phyloP scores from a whole-genome alignment of 1,140 invertebrate species.

The Platyura marginata region DNA sequence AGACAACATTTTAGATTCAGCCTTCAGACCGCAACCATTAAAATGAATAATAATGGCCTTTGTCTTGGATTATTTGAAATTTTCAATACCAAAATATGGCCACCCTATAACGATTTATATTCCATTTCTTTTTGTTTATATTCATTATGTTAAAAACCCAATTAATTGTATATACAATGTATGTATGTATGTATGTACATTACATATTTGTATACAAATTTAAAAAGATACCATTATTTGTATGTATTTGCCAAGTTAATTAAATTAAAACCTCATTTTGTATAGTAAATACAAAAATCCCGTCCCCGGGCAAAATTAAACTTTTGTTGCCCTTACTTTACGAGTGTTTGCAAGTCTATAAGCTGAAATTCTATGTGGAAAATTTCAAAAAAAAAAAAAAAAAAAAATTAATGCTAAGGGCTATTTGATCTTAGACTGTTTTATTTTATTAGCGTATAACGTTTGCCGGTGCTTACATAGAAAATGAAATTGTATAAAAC shows the following conservation, averaged over 20 bases:
- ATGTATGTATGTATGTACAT: too few species aligned
- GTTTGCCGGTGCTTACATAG: not conserved
- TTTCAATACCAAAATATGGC: too few species aligned
- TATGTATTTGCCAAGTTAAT: conserved; percentile 1
- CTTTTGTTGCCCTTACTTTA: not conserved
- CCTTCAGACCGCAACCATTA: too few species aligned
- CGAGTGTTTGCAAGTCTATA: not conserved
- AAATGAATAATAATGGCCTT: too few species aligned
- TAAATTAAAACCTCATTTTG: conserved; percentile 1
- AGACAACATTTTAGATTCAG: too few species aligned
- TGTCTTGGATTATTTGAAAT: too few species aligned
- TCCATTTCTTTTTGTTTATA: too few species aligned
- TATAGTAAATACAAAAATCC: conserved; percentile 1
- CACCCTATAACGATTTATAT: too few species aligned
- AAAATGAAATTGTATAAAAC: not conserved
- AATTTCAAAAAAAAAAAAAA: not conserved
- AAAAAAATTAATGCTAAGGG: not conserved
- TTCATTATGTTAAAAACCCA: too few species aligned
- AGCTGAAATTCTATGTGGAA: not conserved
- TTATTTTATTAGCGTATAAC: not conserved
- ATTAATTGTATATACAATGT: too few species aligned
- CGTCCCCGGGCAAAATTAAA: not conserved
- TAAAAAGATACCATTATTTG: too few species aligned
- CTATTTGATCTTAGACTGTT: not conserved
- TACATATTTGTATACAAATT: too few species aligned